Conservation (phyloP, 2,113 vertebrate genomes). For the Hymenochirus boettgeri region DNA sequence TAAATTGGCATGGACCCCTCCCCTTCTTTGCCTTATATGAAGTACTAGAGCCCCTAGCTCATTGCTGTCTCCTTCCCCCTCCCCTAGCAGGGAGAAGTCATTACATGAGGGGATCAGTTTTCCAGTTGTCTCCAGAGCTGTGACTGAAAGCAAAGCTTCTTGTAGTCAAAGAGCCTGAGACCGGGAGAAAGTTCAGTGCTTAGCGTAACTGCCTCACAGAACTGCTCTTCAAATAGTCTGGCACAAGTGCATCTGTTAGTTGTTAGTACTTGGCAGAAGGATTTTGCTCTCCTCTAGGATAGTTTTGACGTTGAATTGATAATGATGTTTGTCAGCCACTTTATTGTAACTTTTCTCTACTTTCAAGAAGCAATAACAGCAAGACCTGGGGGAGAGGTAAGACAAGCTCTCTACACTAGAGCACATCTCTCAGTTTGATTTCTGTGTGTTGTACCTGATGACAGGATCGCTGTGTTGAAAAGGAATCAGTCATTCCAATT, state of each 20-base stretch:
- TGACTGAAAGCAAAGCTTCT: conserved; percentile 64
- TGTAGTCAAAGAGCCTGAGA: conserved; percentile 45
- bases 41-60: conserved; percentile 65
- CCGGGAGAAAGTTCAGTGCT: conserved; percentile 42
- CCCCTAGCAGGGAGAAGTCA: conserved; percentile 69
- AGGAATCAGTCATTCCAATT: neutral
- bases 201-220: conserved; percentile 45
- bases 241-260: conserved; percentile 68
- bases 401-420: conserved; percentile 41
- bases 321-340: conserved; percentile 73
- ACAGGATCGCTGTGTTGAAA: neutral
- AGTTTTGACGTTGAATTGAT: conserved; percentile 58
- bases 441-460: neutral
- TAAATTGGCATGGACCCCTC: conserved; percentile 63
- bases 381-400: conserved; percentile 83
- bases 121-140: conserved; percentile 71
- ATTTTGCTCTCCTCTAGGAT: conserved; percentile 57
- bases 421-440: neutral
- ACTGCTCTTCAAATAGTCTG: conserved; percentile 55
- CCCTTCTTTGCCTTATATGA: conserved; percentile 57
- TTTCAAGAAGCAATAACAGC: conserved; percentile 73
- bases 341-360: conserved; percentile 72
- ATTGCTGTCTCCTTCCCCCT: conserved; percentile 62
- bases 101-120: conserved; percentile 81
- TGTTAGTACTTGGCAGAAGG: conserved; percentile 64